Conservation (phyloP, 1,140 invertebrate genomes). For the Hestina assimilis region DNA sequence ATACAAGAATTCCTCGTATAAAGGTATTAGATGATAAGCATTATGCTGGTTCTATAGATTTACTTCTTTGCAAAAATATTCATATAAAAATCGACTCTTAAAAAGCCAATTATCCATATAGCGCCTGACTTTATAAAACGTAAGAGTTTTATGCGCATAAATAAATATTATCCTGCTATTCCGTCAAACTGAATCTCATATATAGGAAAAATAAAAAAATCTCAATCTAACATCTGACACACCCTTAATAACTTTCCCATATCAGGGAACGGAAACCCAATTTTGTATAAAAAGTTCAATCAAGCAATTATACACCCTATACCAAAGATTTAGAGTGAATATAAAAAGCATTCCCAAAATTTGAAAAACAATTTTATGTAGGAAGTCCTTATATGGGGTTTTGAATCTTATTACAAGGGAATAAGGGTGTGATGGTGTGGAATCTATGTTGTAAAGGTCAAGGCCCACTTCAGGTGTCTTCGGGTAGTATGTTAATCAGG, state of each 20-base stretch:
- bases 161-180: background rate
- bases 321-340: background rate
- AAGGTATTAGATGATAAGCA: no score
- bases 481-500: slow-evolving; percentile 16
- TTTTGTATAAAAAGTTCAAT: background rate
- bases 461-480: slow-evolving; percentile 14
- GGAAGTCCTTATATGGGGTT: background rate
- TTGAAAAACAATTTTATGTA: background rate
- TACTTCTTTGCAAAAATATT: no score
- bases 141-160: no score
- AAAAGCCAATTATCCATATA: no score
- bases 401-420: background rate
- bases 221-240: slow-evolving; percentile 11
- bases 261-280: background rate
- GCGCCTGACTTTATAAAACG: no score
- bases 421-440: background rate
- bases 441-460: background rate
- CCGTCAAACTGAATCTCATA: background rate
- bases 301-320: background rate
- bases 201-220: background rate
- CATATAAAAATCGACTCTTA: no score
- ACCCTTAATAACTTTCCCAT: slow-evolving; percentile 19
- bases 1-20: no score
- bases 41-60: no score
- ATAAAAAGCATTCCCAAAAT: background rate